A percentile compares a stretch with the other conserved stretches of the same genome.
phyloP scores from a whole-genome alignment of 2,888 invertebrate species.

The Nomada fucata region DNA sequence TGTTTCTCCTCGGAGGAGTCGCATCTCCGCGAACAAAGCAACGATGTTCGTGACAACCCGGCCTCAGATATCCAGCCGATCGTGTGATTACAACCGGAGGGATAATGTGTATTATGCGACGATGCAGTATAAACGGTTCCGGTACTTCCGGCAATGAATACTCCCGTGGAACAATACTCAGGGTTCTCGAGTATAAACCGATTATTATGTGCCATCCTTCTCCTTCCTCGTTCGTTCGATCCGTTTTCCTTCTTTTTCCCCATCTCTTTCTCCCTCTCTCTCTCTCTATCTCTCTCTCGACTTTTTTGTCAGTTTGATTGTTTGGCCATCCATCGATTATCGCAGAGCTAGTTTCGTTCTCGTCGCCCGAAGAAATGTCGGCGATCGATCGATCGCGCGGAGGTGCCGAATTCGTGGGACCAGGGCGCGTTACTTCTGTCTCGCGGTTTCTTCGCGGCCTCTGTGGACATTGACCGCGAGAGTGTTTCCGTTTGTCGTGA shows the following conservation, averaged over 20 bases:
- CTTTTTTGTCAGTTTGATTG: not conserved
- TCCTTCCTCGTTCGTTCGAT: not conserved
- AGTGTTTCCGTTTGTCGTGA: not conserved
- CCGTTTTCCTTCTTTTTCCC: not conserved
- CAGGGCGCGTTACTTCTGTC: not conserved
- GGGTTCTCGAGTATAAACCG: constrained; percentile 52
- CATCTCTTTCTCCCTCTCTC: not conserved
- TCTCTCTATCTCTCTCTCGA: not conserved
- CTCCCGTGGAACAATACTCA: constrained; percentile 44
- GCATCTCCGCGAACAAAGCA: constrained; percentile 51
- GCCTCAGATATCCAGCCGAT: constrained; percentile 61
- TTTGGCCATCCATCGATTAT: not conserved
- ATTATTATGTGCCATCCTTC: constrained; percentile 37
- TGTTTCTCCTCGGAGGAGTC: constrained; percentile 50
- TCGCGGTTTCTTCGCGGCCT: not conserved
- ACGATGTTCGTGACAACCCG: constrained; percentile 57
- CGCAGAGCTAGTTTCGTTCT: constrained; percentile 13
- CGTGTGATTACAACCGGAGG: constrained; percentile 56
- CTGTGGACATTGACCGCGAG: not conserved
- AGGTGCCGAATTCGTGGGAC: not conserved
- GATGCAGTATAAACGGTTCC: constrained; percentile 51
- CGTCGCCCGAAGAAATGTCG: constrained; percentile 31
- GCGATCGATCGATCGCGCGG: constrained; percentile 1
- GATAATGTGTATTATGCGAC: constrained; percentile 62
- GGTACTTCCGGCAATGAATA: constrained; percentile 51